Conservation (phyloP, 2,113 vertebrate genomes). For the Cephalopterus ornatus region DNA sequence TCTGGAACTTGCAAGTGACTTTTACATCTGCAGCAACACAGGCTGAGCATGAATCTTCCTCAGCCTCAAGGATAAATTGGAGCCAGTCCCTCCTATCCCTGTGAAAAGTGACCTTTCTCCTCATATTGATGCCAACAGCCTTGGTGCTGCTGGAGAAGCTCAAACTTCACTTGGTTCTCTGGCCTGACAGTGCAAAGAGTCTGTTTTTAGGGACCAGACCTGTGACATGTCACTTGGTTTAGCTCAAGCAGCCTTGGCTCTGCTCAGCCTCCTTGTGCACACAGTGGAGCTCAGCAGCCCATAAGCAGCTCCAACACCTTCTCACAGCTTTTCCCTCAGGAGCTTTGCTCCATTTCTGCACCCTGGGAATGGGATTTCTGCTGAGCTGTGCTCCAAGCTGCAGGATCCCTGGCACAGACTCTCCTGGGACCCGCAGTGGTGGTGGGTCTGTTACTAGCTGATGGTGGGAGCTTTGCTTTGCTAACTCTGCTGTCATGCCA, state of each 20-base stretch:
- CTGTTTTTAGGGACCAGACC: not conserved
- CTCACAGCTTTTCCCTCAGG: not conserved
- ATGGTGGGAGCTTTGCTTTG: fast-evolving
- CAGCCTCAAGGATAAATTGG: not conserved
- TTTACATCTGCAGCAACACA: not conserved
- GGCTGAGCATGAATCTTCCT: not conserved
- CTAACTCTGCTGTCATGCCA: not conserved
- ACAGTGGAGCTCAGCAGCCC: not conserved
- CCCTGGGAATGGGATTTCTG: not conserved
- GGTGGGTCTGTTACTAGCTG: fast-evolving
- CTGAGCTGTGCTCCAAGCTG: not conserved
- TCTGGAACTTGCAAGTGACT: conserved; percentile 5
- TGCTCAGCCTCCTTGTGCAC: not conserved
- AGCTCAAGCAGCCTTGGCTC: not conserved
- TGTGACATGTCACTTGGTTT: fast-evolving
- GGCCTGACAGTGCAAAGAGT: not conserved
- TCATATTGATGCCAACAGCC: not conserved
- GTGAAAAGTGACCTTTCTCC: not conserved
- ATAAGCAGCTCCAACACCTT: not conserved
- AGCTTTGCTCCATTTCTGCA: not conserved
- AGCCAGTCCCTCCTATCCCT: not conserved
- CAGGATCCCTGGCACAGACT: not conserved
- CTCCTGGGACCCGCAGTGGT: fast-evolving
- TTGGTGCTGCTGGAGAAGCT: not conserved
- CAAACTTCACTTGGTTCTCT: not conserved